Percentiles rank a stretch among this genome's conserved stretches.
Conservation (phyloP, 2,888 invertebrate genomes). For the Cancer borealis region DNA sequence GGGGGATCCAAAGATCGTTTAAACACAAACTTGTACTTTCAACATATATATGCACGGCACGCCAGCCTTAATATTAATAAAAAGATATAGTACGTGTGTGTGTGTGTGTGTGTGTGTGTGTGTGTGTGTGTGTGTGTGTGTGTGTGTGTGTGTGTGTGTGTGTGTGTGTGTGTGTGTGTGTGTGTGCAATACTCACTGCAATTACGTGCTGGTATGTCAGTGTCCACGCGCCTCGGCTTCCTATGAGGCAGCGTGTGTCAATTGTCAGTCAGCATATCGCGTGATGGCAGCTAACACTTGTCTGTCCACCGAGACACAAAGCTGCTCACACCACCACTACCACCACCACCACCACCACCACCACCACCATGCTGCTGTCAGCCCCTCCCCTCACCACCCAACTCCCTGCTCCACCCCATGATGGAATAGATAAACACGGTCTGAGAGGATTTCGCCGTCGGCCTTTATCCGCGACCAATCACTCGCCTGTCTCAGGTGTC, state of each 20-base stretch:
- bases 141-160: constrained; percentile 42
- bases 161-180: constrained; percentile 51
- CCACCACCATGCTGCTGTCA: neutral
- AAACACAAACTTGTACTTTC: neutral
- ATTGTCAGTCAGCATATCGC: neutral
- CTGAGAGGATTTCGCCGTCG: neutral
- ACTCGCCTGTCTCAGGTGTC: neutral
- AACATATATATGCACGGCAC: neutral
- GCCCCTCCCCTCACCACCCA: neutral
- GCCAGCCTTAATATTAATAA: neutral
- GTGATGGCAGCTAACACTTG: neutral
- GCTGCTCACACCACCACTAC: neutral
- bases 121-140: neutral
- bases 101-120: too few species aligned
- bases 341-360: neutral
- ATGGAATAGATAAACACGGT: constrained; percentile 8
- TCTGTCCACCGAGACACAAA: neutral
- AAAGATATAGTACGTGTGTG: neutral
- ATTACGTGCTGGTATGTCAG: neutral
- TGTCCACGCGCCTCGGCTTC: neutral
- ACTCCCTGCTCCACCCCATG: neutral
- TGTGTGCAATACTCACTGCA: neutral
- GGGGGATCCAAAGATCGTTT: neutral
- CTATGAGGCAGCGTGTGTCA: neutral
- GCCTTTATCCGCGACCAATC: constrained; percentile 54